Evolutionary conservation across 2,797 vertebrate genomes (phyloP), one percentile per base, ranked within the genome.

Genomic region (Apogon talboti): DNA sequence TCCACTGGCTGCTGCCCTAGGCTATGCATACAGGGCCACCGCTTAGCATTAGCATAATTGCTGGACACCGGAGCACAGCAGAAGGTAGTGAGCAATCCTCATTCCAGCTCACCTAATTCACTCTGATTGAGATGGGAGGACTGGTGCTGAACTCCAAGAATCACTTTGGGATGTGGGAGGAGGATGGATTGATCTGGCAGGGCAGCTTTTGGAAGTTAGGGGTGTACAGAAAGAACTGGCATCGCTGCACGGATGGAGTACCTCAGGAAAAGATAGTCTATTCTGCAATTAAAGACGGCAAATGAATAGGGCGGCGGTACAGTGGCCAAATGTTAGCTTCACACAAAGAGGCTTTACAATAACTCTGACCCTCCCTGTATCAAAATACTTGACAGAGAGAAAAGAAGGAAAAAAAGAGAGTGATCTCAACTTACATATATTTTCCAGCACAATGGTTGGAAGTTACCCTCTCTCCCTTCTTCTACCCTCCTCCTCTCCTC

Each of bases 1-100:
- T 86, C 81, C 82, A 78, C 86, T 85, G 16, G 72, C 75, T 83
- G 62, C 81, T 72, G 72, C 87, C 82, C 38, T 43, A 66, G 87
- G 86, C 87, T 89, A 83, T 46, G 16, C 78, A 83, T 74, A 67
- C 74, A 64, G 73, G 76, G 66, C 80, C 66, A 73, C 49, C 11
- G 78, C 80, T 85, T 74, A 74, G 63, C 76, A 92, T 92, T 91
- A 90, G 79, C 91, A 92, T 92, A 93, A 92, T 91, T 85, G 86
- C 82, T 84, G 89, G 91, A 91, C 88, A 91, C 80, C 58, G 57
- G 57, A 72, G 84, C 77, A 76, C 82, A 77, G 61, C 75, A 77
- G 81, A 89, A 80, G 85, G 72, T 76, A 83, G 66, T 21, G 64
- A 78, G 74, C 66, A 70, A 80, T 77, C 53, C 76, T 70, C 46